Conservation (phyloP, 2,888 invertebrate species). For the Clostera curtula region DNA sequence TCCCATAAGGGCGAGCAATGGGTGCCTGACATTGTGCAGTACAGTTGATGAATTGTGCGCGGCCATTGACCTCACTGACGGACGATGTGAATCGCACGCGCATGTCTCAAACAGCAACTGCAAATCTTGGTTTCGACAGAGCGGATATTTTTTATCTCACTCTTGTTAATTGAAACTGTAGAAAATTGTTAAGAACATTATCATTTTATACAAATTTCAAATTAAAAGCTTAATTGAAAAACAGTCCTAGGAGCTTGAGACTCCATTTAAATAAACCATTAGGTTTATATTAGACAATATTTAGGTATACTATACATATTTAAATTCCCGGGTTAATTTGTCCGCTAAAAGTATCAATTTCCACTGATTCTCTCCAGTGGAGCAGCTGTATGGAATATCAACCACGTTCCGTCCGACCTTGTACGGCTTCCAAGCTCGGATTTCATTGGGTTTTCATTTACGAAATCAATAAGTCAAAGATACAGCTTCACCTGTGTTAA, state of each 20-base stretch:
- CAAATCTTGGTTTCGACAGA: too few species aligned
- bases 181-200: too few species aligned
- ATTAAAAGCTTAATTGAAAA: too few species aligned
- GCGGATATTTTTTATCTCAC: too few species aligned
- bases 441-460: conserved; percentile 7
- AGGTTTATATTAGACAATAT: too few species aligned
- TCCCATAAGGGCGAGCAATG: conserved; percentile 3
- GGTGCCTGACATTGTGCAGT: conserved; percentile 19
- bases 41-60: conserved; percentile 29
- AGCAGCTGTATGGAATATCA: conserved; percentile 14
- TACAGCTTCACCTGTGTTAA: neutral
- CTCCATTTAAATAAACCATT: too few species aligned
- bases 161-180: too few species aligned
- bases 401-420: conserved; percentile 1
- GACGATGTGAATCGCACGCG: conserved; percentile 10
- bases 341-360: too few species aligned
- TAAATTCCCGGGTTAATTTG: neutral
- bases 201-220: too few species aligned
- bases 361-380: neutral
- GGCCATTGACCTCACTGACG: conserved; percentile 17
- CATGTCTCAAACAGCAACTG: too few species aligned
- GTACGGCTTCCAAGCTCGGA: conserved; percentile 15
- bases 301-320: too few species aligned
- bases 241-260: too few species aligned
- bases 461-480: conserved; percentile 6